Conservation (phyloP, 2,888 invertebrate species). For the Lepidonotus clava region DNA sequence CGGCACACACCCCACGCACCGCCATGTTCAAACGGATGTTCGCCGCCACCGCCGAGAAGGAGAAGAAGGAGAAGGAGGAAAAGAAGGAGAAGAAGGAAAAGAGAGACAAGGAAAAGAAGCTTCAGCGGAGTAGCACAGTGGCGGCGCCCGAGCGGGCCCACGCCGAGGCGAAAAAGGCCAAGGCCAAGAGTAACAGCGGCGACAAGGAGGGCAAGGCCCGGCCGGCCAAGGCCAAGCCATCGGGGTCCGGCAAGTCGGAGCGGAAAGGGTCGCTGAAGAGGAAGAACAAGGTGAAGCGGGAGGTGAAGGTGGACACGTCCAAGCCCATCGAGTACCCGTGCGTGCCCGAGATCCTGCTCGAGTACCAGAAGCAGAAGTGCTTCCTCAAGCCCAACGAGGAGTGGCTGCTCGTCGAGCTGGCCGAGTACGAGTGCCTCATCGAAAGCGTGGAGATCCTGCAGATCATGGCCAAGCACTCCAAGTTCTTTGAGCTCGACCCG, state of each 20-base stretch:
- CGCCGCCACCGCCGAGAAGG: background rate
- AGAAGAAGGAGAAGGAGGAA: slow-evolving; percentile 47
- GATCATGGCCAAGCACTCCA: slow-evolving; percentile 66
- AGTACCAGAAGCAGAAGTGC: slow-evolving; percentile 65
- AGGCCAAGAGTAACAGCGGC: background rate
- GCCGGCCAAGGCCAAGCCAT: background rate
- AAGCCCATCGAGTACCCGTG: slow-evolving; percentile 63
- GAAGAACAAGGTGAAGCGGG: slow-evolving; percentile 13
- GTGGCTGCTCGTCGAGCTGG: slow-evolving; percentile 67
- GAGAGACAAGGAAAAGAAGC: background rate
- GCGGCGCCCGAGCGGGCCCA: background rate
- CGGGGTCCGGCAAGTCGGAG: background rate
- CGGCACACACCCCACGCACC: background rate
- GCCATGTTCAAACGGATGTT: slow-evolving; percentile 52
- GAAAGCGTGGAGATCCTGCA: slow-evolving; percentile 62
- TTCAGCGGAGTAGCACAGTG: background rate
- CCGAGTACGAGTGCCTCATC: slow-evolving; percentile 67
- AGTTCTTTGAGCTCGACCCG: slow-evolving; percentile 68
- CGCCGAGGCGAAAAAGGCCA: background rate
- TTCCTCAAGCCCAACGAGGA: slow-evolving; percentile 66
- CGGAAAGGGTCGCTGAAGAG: slow-evolving; percentile 9
- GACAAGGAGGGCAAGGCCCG: background rate
- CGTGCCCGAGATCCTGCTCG: slow-evolving; percentile 65
- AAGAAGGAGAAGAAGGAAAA: slow-evolving; percentile 25
- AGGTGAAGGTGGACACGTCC: slow-evolving; percentile 37